These are phyloP conservation scores for Ariopsis seemanni DNA, from an alignment of 2,113 vertebrate genomes.

Conservation along the genomic window DNA sequence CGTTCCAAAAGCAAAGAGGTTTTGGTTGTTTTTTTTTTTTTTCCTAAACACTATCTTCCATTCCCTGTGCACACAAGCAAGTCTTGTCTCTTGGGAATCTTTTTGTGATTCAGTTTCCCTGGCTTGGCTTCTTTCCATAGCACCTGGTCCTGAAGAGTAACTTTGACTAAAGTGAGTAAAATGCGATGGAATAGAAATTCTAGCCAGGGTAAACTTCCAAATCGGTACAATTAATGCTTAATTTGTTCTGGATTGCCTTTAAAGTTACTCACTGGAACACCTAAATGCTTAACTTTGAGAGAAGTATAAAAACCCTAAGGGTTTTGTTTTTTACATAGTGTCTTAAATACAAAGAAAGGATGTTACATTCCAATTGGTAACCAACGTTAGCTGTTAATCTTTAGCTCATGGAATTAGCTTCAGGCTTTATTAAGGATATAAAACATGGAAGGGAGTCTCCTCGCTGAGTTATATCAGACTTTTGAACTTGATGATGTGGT, in stretches of 20 bases:
- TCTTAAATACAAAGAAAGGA: slow-evolving; percentile 27
- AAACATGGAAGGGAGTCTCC: slow-evolving; percentile 40
- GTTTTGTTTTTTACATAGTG: background rate
- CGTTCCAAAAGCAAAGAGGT: slow-evolving; percentile 28
- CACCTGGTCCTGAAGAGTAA: slow-evolving; percentile 41
- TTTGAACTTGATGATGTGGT: slow-evolving; percentile 48
- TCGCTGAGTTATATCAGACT: slow-evolving; percentile 33
- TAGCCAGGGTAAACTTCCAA: slow-evolving; percentile 55
- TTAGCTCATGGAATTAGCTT: slow-evolving; percentile 42
- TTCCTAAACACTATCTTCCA: slow-evolving; percentile 13
- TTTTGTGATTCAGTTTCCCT: slow-evolving; percentile 38
- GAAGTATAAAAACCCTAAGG: slow-evolving; percentile 6
- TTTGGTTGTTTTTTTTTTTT: background rate
- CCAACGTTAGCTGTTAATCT: slow-evolving; percentile 40
- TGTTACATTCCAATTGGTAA: slow-evolving; percentile 36
- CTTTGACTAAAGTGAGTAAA: slow-evolving; percentile 40
- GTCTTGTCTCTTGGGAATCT: slow-evolving; percentile 23
- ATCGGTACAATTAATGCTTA: slow-evolving; percentile 58
- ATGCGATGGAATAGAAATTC: slow-evolving; percentile 59
- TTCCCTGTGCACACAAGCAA: slow-evolving; percentile 29
- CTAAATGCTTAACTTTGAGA: background rate
- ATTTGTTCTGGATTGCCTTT: slow-evolving; percentile 54
- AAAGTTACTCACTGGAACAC: slow-evolving; percentile 40
- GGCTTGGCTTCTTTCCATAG: slow-evolving; percentile 48
- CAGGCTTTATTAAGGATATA: slow-evolving; percentile 45